Base-by-base conservation (phyloP, 2,113 vertebrate genomes). In the Ascaphus truei region DNA sequence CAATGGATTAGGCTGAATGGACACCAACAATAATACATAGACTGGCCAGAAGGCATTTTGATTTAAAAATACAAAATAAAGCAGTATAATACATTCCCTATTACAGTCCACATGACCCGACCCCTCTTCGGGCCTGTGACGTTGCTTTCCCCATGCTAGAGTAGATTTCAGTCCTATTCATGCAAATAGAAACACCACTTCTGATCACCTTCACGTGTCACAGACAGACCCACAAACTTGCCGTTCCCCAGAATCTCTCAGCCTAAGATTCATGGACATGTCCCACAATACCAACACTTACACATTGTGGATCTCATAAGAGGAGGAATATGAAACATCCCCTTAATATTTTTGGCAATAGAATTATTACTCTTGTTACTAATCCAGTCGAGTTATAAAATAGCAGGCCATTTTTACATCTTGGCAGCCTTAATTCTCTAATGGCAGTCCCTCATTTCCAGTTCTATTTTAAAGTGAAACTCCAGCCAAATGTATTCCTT, bases 351-450 rank as follows among this genome's bases (percentile, higher is more conserved):
- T 48, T 45, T 68, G 66, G 66, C 55, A 68, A 59, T 51, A 36
- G 60, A 68, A 57, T 45, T 43, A 68, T 51, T 37, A 68, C 66
- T 68, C 60, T 68, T 68, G 66, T 68, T 59, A 68, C 55, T 68
- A 60, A 60, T 68, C 66, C 66, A 68, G 55, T 22, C 55, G 16
- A 68, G 60, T 48, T 47, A 56, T 58, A 68, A 57, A 68, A 68
- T 48, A 60, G 65, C 66, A 30, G 55, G 55, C 66, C 66, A 68
- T 59, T 55, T 68, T 68, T 59, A 68, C 41, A 68, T 36, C 25
- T 68, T 68, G 66, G 66, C 66, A 68, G 66, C 55, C 9, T 22
- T n/a, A 36, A 50, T 43, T 50, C 66, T 60, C 66, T 20, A 27
- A 43, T 26, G 66, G 55, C 65, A n/a, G 56, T 59, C 52, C 66